These are phyloP conservation scores for Rhopilema esculentum DNA, from an alignment of 30 jellyfish, hydroid and myxozoan genomes.

Conservation along the genomic window DNA sequence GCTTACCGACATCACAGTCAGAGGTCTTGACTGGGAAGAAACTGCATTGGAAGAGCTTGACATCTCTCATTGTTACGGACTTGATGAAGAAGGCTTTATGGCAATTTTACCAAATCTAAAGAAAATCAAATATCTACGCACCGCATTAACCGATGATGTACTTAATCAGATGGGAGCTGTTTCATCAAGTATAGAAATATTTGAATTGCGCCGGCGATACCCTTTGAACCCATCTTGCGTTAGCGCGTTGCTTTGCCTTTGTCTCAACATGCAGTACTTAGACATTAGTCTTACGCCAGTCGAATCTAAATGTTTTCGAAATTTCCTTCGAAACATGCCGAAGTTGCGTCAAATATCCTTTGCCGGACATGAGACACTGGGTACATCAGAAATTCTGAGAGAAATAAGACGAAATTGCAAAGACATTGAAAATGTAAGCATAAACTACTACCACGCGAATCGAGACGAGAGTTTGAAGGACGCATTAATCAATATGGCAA, in stretches of 20 bases:
- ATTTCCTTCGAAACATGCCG: slow-evolving; percentile 41
- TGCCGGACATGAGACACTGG: slow-evolving; percentile 58
- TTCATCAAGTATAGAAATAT: slow-evolving; percentile 21
- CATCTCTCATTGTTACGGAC: slow-evolving; percentile 59
- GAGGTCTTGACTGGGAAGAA: slow-evolving; percentile 8
- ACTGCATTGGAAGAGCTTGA: slow-evolving; percentile 47
- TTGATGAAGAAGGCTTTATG: slow-evolving; percentile 53
- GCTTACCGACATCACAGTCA: slow-evolving; percentile 22
- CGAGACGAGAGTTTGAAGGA: slow-evolving; percentile 23
- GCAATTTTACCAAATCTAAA: slow-evolving; percentile 2
- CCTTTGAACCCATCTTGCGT: slow-evolving; percentile 28
- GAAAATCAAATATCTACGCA: slow-evolving; percentile 39
- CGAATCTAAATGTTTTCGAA: slow-evolving; percentile 37
- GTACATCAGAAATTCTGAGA: slow-evolving; percentile 27
- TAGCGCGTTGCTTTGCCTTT: slow-evolving; percentile 5
- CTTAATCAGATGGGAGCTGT: slow-evolving; percentile 7
- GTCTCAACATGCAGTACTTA: slow-evolving; percentile 17
- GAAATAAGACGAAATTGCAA: slow-evolving; percentile 16
- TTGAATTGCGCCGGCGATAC: slow-evolving; percentile 47
- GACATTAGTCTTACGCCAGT: slow-evolving; percentile 59
- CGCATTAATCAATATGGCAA: slow-evolving; percentile 18
- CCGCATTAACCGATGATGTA: slow-evolving; percentile 62
- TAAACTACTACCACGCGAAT: slow-evolving; percentile 54
- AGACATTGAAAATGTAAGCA: slow-evolving; percentile 14
- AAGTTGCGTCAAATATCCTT: slow-evolving; percentile 11